A percentile compares a stretch with the other conserved stretches of the same genome.
These are phyloP conservation scores for Acleris laterana DNA, from an alignment of 2,888 invertebrate genomes.

Conservation along the genomic window DNA sequence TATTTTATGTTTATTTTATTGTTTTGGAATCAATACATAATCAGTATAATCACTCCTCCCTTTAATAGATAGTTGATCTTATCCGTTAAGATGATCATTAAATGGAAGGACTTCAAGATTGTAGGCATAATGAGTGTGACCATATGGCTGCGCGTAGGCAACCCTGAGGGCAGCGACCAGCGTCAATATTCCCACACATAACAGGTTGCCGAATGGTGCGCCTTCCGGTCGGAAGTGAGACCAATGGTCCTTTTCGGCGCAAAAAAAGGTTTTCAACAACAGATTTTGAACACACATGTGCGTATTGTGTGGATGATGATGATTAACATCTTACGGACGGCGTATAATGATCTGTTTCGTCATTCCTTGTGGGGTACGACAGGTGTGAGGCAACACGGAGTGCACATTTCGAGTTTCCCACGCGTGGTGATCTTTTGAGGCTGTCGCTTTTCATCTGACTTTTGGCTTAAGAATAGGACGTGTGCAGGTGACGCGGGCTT, in stretches of 20 bases:
- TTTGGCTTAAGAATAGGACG: constrained; percentile 39
- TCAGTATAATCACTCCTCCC: too few species aligned
- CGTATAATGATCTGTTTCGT: constrained; percentile 61
- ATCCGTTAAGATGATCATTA: background rate
- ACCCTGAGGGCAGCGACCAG: constrained; percentile 58
- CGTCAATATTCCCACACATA: constrained; percentile 78
- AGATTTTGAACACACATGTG: constrained; percentile 71
- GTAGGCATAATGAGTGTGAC: constrained; percentile 6
- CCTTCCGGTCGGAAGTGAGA: constrained; percentile 82
- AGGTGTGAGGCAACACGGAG: constrained; percentile 63
- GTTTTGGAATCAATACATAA: too few species aligned
- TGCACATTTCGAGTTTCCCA: constrained; percentile 72
- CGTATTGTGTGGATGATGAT: constrained; percentile 53
- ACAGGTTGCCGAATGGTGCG: constrained; percentile 78
- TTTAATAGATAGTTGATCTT: background rate
- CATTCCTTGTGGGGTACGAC: constrained; percentile 47
- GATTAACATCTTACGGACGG: constrained; percentile 70
- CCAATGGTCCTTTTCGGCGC: constrained; percentile 69
- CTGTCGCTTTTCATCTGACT: constrained; percentile 49
- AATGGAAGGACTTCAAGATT: constrained; percentile 3
- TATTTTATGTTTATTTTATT: too few species aligned
- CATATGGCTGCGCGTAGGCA: constrained; percentile 43
- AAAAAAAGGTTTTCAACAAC: constrained; percentile 60
- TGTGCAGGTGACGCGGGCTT: constrained; percentile 10
- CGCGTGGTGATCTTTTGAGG: constrained; percentile 53